Evolutionary conservation across 2,888 invertebrate species (phyloP).

Genomic region (Luperina testacea): DNA sequence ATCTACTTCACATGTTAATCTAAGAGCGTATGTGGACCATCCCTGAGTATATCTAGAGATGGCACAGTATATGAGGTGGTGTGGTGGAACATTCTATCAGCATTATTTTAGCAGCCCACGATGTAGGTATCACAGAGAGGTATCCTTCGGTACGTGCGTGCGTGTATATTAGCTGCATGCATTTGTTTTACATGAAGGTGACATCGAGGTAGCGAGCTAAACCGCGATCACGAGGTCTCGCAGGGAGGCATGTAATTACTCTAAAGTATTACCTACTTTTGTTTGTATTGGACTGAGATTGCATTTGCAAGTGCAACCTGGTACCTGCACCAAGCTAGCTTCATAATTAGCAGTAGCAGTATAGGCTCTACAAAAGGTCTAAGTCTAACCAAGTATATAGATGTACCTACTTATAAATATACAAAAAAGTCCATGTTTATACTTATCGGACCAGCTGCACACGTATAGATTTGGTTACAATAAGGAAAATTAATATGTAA

Average conservation of each 20-base stretch:
- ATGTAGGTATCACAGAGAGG: too few species aligned
- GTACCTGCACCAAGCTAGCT: neutral
- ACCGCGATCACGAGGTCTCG: too few species aligned
- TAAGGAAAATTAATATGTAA: conserved; percentile 27
- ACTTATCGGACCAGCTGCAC: neutral
- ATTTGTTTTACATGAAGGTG: too few species aligned
- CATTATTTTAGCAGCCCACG: too few species aligned
- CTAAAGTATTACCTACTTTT: neutral
- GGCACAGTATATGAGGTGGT: neutral
- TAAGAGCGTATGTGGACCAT: neutral
- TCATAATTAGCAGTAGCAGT: neutral
- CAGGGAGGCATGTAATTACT: too few species aligned
- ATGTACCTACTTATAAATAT: neutral
- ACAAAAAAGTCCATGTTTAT: neutral
- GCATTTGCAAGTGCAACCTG: neutral
- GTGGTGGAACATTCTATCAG: neutral
- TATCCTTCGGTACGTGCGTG: too few species aligned
- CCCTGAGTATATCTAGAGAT: too few species aligned
- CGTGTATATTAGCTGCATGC: too few species aligned
- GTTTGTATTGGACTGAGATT: neutral
- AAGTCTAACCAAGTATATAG: neutral
- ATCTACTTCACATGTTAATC: too few species aligned
- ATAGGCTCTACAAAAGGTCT: neutral
- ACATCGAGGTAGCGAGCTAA: too few species aligned
- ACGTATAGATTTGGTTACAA: neutral